phyloP scores from a whole-genome alignment of 2,113 vertebrate genomes.

The Acanthisitta chloris region DNA sequence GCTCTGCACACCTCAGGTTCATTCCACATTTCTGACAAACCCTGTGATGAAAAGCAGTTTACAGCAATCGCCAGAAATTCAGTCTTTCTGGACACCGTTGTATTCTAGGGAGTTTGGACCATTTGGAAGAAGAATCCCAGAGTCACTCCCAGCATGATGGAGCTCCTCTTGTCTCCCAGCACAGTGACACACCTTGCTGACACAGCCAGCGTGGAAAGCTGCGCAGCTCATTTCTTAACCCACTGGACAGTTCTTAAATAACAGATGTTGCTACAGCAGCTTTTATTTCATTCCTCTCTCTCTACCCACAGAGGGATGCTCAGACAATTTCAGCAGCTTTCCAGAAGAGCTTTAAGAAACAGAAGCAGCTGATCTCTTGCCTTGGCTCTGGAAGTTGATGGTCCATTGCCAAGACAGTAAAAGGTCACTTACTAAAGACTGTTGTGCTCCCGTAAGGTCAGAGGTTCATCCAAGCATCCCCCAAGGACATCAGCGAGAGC shows the following conservation, averaged over 20 bases:
- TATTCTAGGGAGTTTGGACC: not conserved
- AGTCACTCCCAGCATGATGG: not conserved
- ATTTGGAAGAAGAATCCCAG: not conserved
- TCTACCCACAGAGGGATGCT: not conserved
- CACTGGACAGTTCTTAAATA: not conserved
- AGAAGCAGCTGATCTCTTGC: not conserved
- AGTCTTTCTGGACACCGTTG: not conserved
- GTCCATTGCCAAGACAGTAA: not conserved
- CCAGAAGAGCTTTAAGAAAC: not conserved
- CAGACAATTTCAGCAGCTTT: not conserved
- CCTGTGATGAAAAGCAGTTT: not conserved
- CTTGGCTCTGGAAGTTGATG: not conserved
- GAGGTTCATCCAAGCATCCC: not conserved
- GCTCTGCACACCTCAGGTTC: not conserved
- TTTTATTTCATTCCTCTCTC: not conserved
- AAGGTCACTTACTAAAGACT: not conserved
- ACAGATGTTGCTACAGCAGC: not conserved
- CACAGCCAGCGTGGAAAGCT: not conserved
- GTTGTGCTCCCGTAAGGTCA: not conserved
- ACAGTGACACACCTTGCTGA: not conserved
- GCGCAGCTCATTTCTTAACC: not conserved
- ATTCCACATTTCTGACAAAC: not conserved
- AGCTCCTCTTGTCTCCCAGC: not conserved
- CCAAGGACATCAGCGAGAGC: fast-evolving
- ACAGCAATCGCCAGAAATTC: not conserved